Percentiles rank a stretch among this genome's conserved stretches.
These are phyloP conservation scores for Desmophyllum pertusum DNA, from an alignment of 92 coral and sea anemone species.

Conservation along the genomic window DNA sequence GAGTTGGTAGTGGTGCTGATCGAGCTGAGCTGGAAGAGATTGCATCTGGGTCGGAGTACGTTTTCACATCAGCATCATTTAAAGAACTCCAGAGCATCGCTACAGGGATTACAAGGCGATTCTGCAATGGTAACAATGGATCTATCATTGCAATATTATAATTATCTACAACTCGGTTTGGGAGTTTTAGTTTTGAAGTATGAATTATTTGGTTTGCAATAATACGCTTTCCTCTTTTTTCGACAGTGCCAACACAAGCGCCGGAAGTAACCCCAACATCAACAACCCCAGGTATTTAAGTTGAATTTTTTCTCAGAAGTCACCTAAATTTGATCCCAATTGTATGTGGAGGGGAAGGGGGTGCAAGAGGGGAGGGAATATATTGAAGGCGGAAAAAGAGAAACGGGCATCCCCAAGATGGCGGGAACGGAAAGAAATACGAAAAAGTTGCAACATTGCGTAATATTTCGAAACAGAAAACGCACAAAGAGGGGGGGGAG, in stretches of 20 bases:
- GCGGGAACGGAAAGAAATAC: no score
- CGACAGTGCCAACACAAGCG: neutral
- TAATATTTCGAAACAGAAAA: no score
- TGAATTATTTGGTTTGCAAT: neutral
- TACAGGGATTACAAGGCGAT: neutral
- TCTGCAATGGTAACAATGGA: constrained; percentile 1
- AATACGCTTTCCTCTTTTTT: neutral
- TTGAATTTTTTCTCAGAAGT: neutral
- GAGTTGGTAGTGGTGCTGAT: constrained; percentile 49
- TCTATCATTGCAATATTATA: no score
- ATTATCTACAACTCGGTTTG: no score
- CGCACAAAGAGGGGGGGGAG: no score
- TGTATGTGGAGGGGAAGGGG: no score
- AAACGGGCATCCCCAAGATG: no score
- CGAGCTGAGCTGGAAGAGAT: constrained; percentile 47
- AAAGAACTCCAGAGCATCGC: constrained; percentile 31
- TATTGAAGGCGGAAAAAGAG: no score
- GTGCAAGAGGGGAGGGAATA: no score
- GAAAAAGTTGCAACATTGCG: no score
- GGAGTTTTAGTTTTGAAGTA: no score
- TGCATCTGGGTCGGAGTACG: constrained; percentile 51
- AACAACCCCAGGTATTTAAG: constrained; percentile 15
- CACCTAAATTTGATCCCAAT: neutral
- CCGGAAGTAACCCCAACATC: neutral
- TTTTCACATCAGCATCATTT: constrained; percentile 41